These are phyloP conservation scores for Cylloceria caligata DNA, from an alignment of 2,888 invertebrate genomes.

Conservation along the genomic window DNA sequence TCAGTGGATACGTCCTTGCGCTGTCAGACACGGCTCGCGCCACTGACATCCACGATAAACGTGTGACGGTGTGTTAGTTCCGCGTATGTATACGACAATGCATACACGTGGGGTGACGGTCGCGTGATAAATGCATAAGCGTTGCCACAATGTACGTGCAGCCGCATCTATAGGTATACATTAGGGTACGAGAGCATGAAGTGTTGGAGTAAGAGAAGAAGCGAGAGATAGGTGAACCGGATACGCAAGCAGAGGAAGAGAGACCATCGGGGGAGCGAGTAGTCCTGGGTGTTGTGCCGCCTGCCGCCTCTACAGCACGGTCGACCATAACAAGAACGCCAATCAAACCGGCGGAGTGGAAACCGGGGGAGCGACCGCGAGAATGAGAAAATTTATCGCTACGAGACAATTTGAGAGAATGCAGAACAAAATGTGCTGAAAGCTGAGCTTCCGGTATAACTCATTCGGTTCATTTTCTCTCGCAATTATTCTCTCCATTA, in stretches of 20 bases:
- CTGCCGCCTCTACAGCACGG: conserved; percentile 33
- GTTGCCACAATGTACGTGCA: conserved; percentile 55
- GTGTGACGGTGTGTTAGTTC: conserved; percentile 37
- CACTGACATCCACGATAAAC: conserved; percentile 61
- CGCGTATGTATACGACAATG: conserved; percentile 11
- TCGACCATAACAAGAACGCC: conserved; percentile 60
- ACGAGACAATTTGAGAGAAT: conserved; percentile 56
- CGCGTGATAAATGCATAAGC: conserved; percentile 67
- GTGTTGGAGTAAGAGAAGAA: conserved; percentile 46
- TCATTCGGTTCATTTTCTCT: conserved; percentile 17
- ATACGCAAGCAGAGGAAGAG: conserved; percentile 52
- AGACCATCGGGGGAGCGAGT: conserved; percentile 41
- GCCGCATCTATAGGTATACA: conserved; percentile 28
- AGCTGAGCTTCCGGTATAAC: conserved; percentile 26
- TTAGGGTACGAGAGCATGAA: not conserved
- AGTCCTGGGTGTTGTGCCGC: conserved; percentile 16
- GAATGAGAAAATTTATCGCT: conserved; percentile 51
- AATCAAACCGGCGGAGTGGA: conserved; percentile 62
- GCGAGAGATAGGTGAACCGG: conserved; percentile 52
- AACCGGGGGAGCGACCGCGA: conserved; percentile 42
- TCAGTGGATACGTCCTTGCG: conserved; percentile 67
- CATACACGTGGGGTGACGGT: conserved; percentile 50
- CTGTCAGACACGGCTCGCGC: conserved; percentile 61
- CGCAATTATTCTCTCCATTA: conserved; percentile 29
- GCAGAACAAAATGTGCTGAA: conserved; percentile 33